Evolutionary conservation across 2,888 invertebrate genomes (phyloP), one percentile per base, ranked within the genome.

Genomic region (Helobdella robusta): DNA sequence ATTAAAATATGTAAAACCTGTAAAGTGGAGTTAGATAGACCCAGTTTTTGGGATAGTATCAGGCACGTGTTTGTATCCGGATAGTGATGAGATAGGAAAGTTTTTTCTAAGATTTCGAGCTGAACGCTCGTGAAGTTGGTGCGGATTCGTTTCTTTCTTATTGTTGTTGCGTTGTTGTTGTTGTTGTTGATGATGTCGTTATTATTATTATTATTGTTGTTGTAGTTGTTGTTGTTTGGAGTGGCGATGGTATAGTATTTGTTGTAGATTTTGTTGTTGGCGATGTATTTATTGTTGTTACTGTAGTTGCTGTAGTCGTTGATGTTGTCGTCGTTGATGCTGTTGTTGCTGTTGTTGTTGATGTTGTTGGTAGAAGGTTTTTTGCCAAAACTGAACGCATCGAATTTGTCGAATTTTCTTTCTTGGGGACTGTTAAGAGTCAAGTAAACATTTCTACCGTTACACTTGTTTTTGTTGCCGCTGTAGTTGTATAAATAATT

Each of bases 71-170:
- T 25, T 4, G 46, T 23, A 23, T 60, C 44, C 3, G 60, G 60
- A 30, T 60, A 60, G 44, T 60, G 60, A 6, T 60, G 40, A 1
- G n/a, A 25, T 28, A 25, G 23, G 44, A 60, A 60, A 25, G 60
- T 60, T 23, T 20, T 20, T 28, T 60, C 60, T 15, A 60, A 46
- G 20, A n/a, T n/a, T 2, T 40, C 4, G 20, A 60, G 35, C 44
- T 60, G 60, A 40, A 28, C 18, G 3, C 40, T 30, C 44, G 23
- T 20, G 35, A 60, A 60, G 44, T 60, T 60, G 18, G 60, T 60
- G n/a, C 60, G 40, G 44, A 28, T 40, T 5, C 60, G 40, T 25
- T 46, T 25, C 18, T 32, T 60, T 35, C 40, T 60, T 28, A 60
- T 28, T 1, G 36, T 4, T 1, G 59, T 20, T 2, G 11, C 23